Evolutionary conservation across 2,888 invertebrate genomes (phyloP), one percentile per base, ranked within the genome.

Genomic region (Cenopis cana): DNA sequence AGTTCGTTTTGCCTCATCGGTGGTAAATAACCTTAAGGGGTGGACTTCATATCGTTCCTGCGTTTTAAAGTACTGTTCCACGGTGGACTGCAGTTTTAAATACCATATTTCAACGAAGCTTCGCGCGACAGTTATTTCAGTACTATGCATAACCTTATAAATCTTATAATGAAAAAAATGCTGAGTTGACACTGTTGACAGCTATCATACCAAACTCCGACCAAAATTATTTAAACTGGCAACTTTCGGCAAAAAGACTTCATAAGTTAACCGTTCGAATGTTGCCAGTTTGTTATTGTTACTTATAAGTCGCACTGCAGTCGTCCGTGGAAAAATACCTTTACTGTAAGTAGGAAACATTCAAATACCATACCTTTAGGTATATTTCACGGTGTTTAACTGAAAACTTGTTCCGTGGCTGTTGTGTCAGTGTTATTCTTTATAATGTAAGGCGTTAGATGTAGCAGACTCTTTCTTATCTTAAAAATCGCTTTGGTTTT

Each of bases 351-450:
- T 2, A 54, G 20, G 11, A 2, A 24, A 20, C 14, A 54, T 24
- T 54, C 2, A 5, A 20, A 52, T 52, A 14, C 54, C 54, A 54
- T 55, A 55, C 9, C 54, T 55, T 6, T n/a, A n/a, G 9, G 29
- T 55, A 20, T n/a, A 29, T 12, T 14, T 3, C 29, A 55, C 3
- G 24, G 24, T 54, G 14, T 54, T 17, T 20, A 24, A 54, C 12
- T 11, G 5, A 52, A 24, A 20, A 55, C 0, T 2, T 2, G 24
- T 17, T 49, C 49, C 9, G 10, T 55, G 55, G 29, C 55, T 29
- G 1, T n/a, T 55, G 14, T 29, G 55, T n/a, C 55, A n/a, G 50
- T 18, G 29, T 55, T 55, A 55, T 55, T 55, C 55, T 55, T 29
- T n/a, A 29, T 29, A 29, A 55, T 9, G 33, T 29, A 20, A 9